Evolutionary conservation across 2,888 invertebrate genomes (phyloP).

Genomic region (Xylota segnis): DNA sequence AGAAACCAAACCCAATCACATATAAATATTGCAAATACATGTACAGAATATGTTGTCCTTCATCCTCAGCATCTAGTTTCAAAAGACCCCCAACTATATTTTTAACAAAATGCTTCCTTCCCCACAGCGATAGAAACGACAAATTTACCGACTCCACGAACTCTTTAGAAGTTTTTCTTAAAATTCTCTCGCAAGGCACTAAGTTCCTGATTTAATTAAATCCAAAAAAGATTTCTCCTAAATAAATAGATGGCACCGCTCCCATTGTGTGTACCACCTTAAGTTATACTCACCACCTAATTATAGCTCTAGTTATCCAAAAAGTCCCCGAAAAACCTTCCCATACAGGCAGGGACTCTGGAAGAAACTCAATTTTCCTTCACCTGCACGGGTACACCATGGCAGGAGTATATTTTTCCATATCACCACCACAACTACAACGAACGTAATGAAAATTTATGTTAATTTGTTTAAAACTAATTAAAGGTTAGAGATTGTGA

Average conservation of each 20-base stretch:
- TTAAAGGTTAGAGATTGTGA: constrained; percentile 79
- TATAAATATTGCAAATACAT: too few relatives aligned
- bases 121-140: too few relatives aligned
- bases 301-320: not conserved
- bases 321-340: not conserved
- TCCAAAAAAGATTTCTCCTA: too few relatives aligned
- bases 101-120: too few relatives aligned
- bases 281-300: not conserved
- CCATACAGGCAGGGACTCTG: not conserved
- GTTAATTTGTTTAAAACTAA: constrained; percentile 84
- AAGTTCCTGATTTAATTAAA: too few relatives aligned
- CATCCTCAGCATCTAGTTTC: too few relatives aligned
- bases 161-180: too few relatives aligned
- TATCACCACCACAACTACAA: constrained; percentile 11
- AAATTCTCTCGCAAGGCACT: too few relatives aligned
- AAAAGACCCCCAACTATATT: too few relatives aligned
- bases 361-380: not conserved
- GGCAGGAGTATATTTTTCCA: not conserved
- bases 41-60: too few relatives aligned
- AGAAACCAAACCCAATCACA: too few relatives aligned
- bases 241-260: not conserved
- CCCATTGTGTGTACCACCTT: not conserved
- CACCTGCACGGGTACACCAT: not conserved
- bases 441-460: constrained; percentile 76
- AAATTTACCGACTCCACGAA: too few relatives aligned